phyloP scores from a whole-genome alignment of 2,113 vertebrate species.

The Setophaga kirtlandii region DNA sequence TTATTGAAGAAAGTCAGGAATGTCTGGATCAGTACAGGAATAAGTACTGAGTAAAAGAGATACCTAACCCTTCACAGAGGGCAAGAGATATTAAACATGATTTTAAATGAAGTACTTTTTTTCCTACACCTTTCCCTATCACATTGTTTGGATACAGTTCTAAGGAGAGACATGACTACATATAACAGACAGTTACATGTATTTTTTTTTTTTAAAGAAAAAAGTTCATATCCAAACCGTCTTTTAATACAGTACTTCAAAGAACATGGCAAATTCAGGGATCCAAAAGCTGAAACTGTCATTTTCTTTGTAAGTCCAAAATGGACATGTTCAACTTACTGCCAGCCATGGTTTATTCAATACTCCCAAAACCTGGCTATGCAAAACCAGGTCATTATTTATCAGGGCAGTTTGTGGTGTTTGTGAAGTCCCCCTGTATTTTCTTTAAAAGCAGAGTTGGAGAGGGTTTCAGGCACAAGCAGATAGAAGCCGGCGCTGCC shows the following conservation, averaged over 20 bases:
- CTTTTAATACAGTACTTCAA: not conserved
- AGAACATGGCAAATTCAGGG: not conserved
- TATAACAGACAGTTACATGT: not conserved
- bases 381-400: constrained; percentile 4
- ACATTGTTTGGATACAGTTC: not conserved
- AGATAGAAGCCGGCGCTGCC: not conserved
- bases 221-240: not conserved
- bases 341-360: not conserved
- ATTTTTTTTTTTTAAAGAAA: not conserved
- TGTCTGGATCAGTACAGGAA: not conserved
- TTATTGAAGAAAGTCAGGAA: not conserved
- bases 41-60: not conserved
- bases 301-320: constrained; percentile 16
- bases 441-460: constrained; percentile 1
- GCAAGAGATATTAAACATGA: not conserved
- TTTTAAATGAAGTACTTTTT: not conserved
- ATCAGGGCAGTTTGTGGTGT: not conserved
- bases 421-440: constrained; percentile 6
- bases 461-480: not conserved
- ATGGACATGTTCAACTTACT: rapidly evolving
- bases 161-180: not conserved
- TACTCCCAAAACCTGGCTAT: not conserved
- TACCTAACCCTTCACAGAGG: not conserved
- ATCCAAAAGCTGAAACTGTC: not conserved
- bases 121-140: not conserved